Percentiles rank a stretch among this genome's conserved stretches.
These are phyloP conservation scores for Parnassius smintheus DNA, from an alignment of 2,888 invertebrate species.

Conservation along the genomic window DNA sequence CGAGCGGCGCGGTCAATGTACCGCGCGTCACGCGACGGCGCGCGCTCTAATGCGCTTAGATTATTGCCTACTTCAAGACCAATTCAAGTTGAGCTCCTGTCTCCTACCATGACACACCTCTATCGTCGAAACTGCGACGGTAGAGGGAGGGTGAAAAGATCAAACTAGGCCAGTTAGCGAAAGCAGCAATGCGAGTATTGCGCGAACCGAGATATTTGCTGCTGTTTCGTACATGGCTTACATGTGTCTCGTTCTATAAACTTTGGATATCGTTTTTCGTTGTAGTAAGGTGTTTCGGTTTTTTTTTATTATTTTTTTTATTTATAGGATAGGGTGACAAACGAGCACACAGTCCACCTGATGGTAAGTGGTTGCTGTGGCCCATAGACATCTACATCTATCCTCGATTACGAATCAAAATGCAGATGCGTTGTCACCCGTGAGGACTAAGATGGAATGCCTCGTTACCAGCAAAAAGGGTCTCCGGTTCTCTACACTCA, in stretches of 20 bases:
- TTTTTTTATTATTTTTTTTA: too few species aligned
- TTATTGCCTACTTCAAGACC: conserved; percentile 67
- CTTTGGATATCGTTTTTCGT: conserved; percentile 17
- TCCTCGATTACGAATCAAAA: too few species aligned
- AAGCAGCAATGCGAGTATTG: conserved; percentile 50
- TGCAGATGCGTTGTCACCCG: too few species aligned
- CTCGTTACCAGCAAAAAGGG: too few species aligned
- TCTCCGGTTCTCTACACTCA: too few species aligned
- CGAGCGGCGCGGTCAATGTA: conserved; percentile 71
- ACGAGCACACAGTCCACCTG: too few species aligned
- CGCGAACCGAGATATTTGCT: conserved; percentile 62
- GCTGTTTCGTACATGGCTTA: conserved; percentile 50
- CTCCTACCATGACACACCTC: conserved; percentile 27
- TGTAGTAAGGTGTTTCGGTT: conserved; percentile 9
- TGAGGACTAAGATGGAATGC: too few species aligned
- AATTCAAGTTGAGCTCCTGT: conserved; percentile 43
- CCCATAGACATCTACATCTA: too few species aligned
- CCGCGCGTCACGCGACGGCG: conserved; percentile 73
- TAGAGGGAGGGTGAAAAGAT: conserved; percentile 37
- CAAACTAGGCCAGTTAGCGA: conserved; percentile 43
- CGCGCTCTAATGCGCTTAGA: conserved; percentile 74
- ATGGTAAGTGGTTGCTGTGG: too few species aligned
- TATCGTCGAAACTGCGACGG: not conserved
- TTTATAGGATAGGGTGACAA: too few species aligned
- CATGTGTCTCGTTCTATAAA: conserved; percentile 18